Percentiles rank a stretch among this genome's conserved stretches.
phyloP scores from a whole-genome alignment of 64 coral and sea anemone genomes.

The Hydrozoanthus tunicans region DNA sequence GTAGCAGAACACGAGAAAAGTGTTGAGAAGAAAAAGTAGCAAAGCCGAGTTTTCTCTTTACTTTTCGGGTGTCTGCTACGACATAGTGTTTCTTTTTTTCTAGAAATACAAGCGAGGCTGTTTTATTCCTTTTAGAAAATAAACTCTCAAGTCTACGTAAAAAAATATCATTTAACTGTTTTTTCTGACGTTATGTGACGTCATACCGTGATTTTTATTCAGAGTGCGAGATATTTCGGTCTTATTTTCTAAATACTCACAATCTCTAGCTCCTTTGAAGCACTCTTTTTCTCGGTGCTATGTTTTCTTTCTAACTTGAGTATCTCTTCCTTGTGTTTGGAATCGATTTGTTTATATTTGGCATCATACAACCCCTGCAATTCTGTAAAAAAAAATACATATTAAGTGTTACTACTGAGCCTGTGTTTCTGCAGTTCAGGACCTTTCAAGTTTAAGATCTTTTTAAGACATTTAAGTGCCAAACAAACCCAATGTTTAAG shows the following conservation, averaged over 20 bases:
- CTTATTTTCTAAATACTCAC: conserved; percentile 35
- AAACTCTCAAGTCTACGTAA: no score
- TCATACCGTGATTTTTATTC: neutral
- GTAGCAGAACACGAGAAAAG: no score
- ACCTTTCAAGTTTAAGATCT: neutral
- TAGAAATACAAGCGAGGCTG: no score
- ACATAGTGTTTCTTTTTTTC: no score
- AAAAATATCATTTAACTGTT: neutral
- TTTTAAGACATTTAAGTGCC: neutral
- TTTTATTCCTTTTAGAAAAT: no score
- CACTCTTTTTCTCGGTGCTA: conserved; percentile 56
- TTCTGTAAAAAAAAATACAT: conserved; percentile 38
- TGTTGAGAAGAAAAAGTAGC: no score
- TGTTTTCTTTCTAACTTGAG: conserved; percentile 56
- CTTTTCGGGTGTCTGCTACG: no score
- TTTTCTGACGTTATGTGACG: neutral
- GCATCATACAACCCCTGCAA: conserved; percentile 76
- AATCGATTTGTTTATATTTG: conserved; percentile 50
- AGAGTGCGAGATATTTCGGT: neutral
- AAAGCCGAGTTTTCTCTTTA: no score
- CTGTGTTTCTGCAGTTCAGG: neutral
- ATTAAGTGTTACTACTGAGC: neutral
- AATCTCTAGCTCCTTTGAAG: conserved; percentile 61
- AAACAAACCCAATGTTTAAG: no score
- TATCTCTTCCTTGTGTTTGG: conserved; percentile 65